These are phyloP conservation scores for Noctilio leporinus DNA, from an alignment of 2,113 vertebrate genomes.

Conservation along the genomic window DNA sequence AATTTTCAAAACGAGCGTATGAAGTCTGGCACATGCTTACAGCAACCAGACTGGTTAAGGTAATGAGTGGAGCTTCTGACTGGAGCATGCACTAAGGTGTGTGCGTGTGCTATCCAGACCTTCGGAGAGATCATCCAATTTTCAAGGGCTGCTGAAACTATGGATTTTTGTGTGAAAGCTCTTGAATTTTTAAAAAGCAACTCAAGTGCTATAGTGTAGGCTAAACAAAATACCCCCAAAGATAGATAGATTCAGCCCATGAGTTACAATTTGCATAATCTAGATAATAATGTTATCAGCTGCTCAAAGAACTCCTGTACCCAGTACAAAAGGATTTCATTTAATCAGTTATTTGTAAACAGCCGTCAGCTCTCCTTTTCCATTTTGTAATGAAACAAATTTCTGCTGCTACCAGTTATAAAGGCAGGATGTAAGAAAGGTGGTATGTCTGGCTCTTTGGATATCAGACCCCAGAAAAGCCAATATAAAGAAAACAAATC, in stretches of 20 bases:
- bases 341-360: background rate
- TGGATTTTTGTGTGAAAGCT: background rate
- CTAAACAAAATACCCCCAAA: background rate
- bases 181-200: background rate
- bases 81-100: background rate
- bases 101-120: background rate
- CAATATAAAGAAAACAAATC: background rate
- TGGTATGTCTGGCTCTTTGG: background rate
- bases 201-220: background rate
- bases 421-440: background rate
- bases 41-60: background rate
- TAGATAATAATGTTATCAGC: background rate
- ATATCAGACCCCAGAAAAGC: background rate
- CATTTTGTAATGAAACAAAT: slow-evolving; percentile 8
- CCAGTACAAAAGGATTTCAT: background rate
- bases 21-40: background rate
- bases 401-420: background rate
- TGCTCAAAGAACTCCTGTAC: background rate
- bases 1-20: background rate
- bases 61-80: background rate
- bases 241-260: background rate
- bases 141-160: background rate
- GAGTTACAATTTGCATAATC: background rate
- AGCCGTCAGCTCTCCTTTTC: background rate
- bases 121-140: background rate